Evolutionary conservation across 2,113 vertebrate genomes (phyloP), one percentile per base, ranked within the genome.

Genomic region (Drymodes brunneopygia): DNA sequence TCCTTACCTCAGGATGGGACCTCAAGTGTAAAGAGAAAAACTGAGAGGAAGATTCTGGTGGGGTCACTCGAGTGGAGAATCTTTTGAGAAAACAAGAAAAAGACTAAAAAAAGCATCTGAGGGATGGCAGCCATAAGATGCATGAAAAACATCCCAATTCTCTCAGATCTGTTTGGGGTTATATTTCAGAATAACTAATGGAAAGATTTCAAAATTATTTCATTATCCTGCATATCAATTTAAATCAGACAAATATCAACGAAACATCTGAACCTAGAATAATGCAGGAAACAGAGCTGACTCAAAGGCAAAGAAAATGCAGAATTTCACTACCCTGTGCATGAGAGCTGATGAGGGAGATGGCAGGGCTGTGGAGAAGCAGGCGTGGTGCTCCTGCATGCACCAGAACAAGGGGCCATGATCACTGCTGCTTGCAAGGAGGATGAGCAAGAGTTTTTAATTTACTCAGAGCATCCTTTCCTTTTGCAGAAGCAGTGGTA

Each of bases 301-400:
- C 13, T 53, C 31, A 66, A 71, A 83, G 58, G 29, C 35, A 70
- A 62, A 86, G 54, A 31, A 53, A 42, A 62, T 0, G 3, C 18
- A 82, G 54, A 62, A 40, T 66, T 86, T 86, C 18, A 57, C 19
- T 14, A 10, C 5, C 2, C 11, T 0, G 0, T 20, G 21, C 25
- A 21, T 47, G 24, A 56, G 13, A 0, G 1, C 29, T 73, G 12
- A 12, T 40, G 53, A 42, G 42, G 11, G 12, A 61, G 25, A 17
- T 12, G 15, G 23, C 13, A 91, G 11, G 2, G 3, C 12, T 70
- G 67, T 24, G 42, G 38, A 80, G 62, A 50, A 83, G 50, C 11
- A 61, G 53, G 3, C 2, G 2, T 15, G 17, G 27, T 70, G 21
- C 9, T 72, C 44, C 65, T 81, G 15, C n/a, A 50, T 28, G 23